Evolutionary conservation across 2,888 invertebrate genomes (phyloP), one percentile per base, ranked within the genome.

Genomic region (Rhaphigaster nebulosa): DNA sequence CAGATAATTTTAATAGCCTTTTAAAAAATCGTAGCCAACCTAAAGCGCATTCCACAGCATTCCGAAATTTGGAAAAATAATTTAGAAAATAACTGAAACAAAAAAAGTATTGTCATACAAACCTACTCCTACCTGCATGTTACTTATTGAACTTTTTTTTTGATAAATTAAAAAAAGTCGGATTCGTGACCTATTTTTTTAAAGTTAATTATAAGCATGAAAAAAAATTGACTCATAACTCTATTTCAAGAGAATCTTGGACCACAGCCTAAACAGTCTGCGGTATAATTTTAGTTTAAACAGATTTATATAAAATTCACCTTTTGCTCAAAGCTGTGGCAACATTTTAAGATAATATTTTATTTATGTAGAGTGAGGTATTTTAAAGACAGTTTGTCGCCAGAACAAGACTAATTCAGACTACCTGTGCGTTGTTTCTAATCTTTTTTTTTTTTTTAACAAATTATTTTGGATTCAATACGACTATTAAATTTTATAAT

Each of bases 171-270:
- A 15, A 20, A 70, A 34, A 34, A 34, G 13, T 34, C 23, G 38
- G 15, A 13, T 29, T 65, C 3, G 18, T 0, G 38, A 38, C 70
- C 70, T 76, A 76, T 8, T 76, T 76, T 70, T 76, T 76, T 23
- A n/a, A 12, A 29, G 34, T 84, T 84, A 45, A 45, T 84, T n/a
- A 41, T 45, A 84, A 84, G n/a, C 84, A 84, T 26, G 41, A 41
- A 84, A 84, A 80, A 65, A 41, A 38, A 80, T 38, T 84, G 84
- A 26, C 84, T 20, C 45, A 84, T 76, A 45, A 45, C 45, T 84
- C 84, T 84, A 84, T 84, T 84, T 84, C 41, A 50, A 84, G 84
- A n/a, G 13, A 84, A 84, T 84, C 84, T 84, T 84, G 84, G 84
- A 84, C 13, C 84, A 15, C 15, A 26, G 84, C 84, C 84, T 84